A percentile compares a stretch with the other conserved stretches of the same genome.
These are phyloP conservation scores for Metallyticus violacea DNA, from an alignment of 2,888 invertebrate genomes.

Conservation along the genomic window DNA sequence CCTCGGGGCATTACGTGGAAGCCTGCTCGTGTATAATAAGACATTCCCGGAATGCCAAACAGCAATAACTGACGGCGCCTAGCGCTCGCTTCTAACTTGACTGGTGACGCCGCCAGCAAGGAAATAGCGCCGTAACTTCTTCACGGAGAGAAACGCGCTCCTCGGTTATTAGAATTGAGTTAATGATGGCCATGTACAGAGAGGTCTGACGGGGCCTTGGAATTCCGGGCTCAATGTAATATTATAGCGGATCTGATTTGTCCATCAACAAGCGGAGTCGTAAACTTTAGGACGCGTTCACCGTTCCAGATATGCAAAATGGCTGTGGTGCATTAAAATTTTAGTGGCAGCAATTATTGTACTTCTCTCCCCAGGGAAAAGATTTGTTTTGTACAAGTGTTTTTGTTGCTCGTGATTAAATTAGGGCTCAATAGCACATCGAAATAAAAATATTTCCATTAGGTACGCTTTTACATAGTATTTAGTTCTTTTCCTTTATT, in stretches of 20 bases:
- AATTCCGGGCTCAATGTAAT: background rate
- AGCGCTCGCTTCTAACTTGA: background rate
- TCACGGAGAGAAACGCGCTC: background rate
- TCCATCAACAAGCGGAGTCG: background rate
- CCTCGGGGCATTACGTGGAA: background rate
- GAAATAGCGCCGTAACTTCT: background rate
- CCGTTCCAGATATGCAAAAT: background rate
- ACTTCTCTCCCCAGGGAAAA: too few relatives aligned
- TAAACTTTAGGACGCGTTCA: background rate
- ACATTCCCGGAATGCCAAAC: constrained; percentile 13
- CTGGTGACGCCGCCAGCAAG: background rate
- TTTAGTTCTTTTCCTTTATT: too few relatives aligned
- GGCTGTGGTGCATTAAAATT: background rate
- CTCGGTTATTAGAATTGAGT: background rate
- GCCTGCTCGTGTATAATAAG: constrained; percentile 4
- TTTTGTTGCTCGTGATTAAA: too few relatives aligned
- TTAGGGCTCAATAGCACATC: too few relatives aligned
- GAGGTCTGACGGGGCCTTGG: background rate
- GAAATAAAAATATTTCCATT: too few relatives aligned
- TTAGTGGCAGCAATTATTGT: background rate
- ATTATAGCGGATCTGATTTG: too few relatives aligned
- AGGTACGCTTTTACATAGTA: too few relatives aligned
- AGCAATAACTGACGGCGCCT: constrained; percentile 15
- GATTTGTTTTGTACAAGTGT: too few relatives aligned
- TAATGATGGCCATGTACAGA: background rate